These are phyloP conservation scores for Onthophagus taurus DNA, from an alignment of 1,140 invertebrate species.

Conservation along the genomic window DNA sequence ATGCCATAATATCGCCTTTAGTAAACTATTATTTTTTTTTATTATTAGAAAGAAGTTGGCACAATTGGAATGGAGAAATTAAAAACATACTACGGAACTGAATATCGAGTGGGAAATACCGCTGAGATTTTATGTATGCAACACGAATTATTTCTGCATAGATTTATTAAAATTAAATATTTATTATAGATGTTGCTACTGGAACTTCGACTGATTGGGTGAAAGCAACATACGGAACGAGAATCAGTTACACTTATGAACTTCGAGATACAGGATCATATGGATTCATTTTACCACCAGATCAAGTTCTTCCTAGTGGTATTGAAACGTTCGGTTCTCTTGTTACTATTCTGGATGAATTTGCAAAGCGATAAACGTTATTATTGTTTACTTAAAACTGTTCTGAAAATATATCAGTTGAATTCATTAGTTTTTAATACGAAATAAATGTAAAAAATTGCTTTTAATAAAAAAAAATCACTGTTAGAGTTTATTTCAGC, in stretches of 20 bases:
- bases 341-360: constrained; percentile 44
- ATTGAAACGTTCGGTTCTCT: constrained; percentile 57
- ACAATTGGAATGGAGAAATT: constrained; percentile 47
- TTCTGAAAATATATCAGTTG: too few relatives aligned
- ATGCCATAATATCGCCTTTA: too few relatives aligned
- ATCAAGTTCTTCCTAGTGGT: constrained; percentile 59
- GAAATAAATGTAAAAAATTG: too few relatives aligned
- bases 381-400: too few relatives aligned
- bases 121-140: constrained; percentile 50
- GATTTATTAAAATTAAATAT: constrained; percentile 20
- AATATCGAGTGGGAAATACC: constrained; percentile 49
- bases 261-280: constrained; percentile 56
- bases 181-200: constrained; percentile 42
- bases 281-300: constrained; percentile 65
- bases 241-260: constrained; percentile 56
- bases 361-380: too few relatives aligned
- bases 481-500: too few relatives aligned
- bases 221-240: constrained; percentile 49
- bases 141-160: background rate
- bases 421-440: too few relatives aligned
- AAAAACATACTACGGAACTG: constrained; percentile 50
- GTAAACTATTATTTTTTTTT: constrained; percentile 15
- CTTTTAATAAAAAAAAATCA: too few relatives aligned
- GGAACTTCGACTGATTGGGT: constrained; percentile 68
- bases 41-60: constrained; percentile 45